Evolutionary conservation across 2,888 invertebrate genomes (phyloP).

Genomic region (Phengaris arion): DNA sequence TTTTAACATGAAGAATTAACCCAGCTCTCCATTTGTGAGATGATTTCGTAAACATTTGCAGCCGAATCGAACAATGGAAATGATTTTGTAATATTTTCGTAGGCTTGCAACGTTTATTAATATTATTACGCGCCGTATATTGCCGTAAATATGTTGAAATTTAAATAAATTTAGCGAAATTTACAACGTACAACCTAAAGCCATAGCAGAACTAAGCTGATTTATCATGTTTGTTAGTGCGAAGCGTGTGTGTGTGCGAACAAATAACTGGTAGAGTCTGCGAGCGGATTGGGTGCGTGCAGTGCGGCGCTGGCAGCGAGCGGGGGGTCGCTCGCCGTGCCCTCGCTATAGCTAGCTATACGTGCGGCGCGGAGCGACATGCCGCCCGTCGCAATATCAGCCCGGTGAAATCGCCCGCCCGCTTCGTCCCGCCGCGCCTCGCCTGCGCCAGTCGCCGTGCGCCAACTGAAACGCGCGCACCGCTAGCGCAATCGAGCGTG

Average conservation of each 20-base stretch:
- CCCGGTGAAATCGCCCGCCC: slow-evolving; percentile 79
- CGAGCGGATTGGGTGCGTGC: slow-evolving; percentile 64
- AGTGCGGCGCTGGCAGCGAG: slow-evolving; percentile 48
- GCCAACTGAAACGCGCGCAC: slow-evolving; percentile 80
- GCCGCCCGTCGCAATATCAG: slow-evolving; percentile 78
- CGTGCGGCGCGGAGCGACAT: slow-evolving; percentile 69
- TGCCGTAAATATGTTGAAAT: not conserved
- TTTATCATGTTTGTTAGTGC: slow-evolving; percentile 40
- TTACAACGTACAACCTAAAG: slow-evolving; percentile 36
- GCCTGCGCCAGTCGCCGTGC: slow-evolving; percentile 79
- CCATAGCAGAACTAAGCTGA: slow-evolving; percentile 45
- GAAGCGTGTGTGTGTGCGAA: slow-evolving; percentile 40
- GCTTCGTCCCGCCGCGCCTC: slow-evolving; percentile 73
- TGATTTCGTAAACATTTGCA: not conserved
- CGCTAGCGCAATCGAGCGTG: slow-evolving; percentile 74
- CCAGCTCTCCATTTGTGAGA: not conserved
- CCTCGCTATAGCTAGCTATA: slow-evolving; percentile 64
- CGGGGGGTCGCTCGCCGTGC: not conserved
- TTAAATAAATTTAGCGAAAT: slow-evolving; percentile 28
- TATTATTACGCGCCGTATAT: slow-evolving; percentile 9
- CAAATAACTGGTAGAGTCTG: slow-evolving; percentile 64
- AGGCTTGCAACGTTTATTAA: slow-evolving; percentile 7
- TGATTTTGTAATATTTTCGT: not conserved
- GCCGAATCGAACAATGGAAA: slow-evolving; percentile 16
- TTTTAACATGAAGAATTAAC: not conserved